These are phyloP conservation scores for Acipenser ruthenus DNA, from an alignment of 2,797 vertebrate genomes.

Conservation along the genomic window DNA sequence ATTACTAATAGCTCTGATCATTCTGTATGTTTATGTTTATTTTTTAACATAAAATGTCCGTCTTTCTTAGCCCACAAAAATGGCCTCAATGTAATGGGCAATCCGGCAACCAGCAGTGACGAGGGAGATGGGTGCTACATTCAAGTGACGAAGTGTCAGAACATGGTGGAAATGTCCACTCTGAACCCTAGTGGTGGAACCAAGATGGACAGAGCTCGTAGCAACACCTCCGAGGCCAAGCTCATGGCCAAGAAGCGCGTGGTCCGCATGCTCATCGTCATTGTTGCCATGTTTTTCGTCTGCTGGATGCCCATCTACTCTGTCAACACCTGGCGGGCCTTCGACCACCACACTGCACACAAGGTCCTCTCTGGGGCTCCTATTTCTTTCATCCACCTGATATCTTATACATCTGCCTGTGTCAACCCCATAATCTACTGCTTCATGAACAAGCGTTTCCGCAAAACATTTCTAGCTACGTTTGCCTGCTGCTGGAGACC, in stretches of 20 bases:
- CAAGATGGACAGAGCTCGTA: constrained; percentile 51
- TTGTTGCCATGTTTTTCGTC: constrained; percentile 84
- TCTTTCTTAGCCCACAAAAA: constrained; percentile 53
- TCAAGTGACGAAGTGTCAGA: constrained; percentile 56
- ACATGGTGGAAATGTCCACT: constrained; percentile 72
- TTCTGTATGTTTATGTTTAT: no score
- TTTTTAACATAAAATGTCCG: not conserved
- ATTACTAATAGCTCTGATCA: no score
- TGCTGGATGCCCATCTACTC: constrained; percentile 92
- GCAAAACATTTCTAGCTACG: constrained; percentile 72
- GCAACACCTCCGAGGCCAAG: constrained; percentile 74
- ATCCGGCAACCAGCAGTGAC: constrained; percentile 40
- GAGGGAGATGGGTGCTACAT: constrained; percentile 86
- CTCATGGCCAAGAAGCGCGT: constrained; percentile 87
- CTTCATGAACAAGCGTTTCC: constrained; percentile 96
- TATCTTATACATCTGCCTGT: constrained; percentile 81
- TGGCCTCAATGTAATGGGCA: constrained; percentile 33
- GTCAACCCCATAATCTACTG: constrained; percentile 94
- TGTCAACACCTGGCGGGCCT: constrained; percentile 89
- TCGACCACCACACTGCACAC: constrained; percentile 61
- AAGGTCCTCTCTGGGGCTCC: constrained; percentile 73
- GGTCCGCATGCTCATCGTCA: constrained; percentile 89
- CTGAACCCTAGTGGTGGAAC: constrained; percentile 40
- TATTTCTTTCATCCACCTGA: constrained; percentile 88
- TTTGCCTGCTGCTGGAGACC: constrained; percentile 62